These are phyloP conservation scores for Astropecten irregularis DNA, from an alignment of 53 echinoderm and acorn worm species.

Conservation along the genomic window DNA sequence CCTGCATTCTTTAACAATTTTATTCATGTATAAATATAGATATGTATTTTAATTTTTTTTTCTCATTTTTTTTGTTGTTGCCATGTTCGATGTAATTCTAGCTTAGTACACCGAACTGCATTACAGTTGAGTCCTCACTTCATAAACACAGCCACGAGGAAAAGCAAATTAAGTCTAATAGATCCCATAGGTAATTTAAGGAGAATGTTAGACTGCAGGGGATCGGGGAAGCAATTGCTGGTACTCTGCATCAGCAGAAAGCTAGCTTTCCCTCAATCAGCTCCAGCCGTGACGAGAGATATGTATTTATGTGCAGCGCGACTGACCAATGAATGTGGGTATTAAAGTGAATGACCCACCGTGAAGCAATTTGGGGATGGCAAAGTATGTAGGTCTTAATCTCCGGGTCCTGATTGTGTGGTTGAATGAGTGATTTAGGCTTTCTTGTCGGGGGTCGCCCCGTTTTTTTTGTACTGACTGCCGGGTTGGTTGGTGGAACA, in stretches of 20 bases:
- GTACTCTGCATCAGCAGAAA: constrained; percentile 16
- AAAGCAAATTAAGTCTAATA: constrained; percentile 14
- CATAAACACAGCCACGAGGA: no score
- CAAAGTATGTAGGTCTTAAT: constrained; percentile 4
- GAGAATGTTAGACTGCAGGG: constrained; percentile 16
- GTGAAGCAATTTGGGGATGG: neutral
- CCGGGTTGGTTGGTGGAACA: constrained; percentile 17
- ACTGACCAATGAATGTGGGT: neutral
- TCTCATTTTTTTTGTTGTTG: no score
- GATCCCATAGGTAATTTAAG: constrained; percentile 37
- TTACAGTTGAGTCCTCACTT: no score
- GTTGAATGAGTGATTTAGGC: constrained; percentile 33
- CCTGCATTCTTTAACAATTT: no score
- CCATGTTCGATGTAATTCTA: no score
- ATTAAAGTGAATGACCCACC: constrained; percentile 23
- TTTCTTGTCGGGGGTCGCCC: neutral
- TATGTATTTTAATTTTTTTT: no score
- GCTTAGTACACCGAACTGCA: no score
- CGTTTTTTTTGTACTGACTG: constrained; percentile 8
- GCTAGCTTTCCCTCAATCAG: constrained; percentile 26
- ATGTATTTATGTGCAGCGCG: constrained; percentile 5
- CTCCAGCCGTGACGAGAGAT: constrained; percentile 16
- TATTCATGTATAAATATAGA: no score
- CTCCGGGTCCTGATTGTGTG: constrained; percentile 15
- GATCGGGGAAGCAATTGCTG: constrained; percentile 4